These are phyloP conservation scores for Aquatica leii DNA, from an alignment of 2,888 invertebrate species.

Conservation along the genomic window DNA sequence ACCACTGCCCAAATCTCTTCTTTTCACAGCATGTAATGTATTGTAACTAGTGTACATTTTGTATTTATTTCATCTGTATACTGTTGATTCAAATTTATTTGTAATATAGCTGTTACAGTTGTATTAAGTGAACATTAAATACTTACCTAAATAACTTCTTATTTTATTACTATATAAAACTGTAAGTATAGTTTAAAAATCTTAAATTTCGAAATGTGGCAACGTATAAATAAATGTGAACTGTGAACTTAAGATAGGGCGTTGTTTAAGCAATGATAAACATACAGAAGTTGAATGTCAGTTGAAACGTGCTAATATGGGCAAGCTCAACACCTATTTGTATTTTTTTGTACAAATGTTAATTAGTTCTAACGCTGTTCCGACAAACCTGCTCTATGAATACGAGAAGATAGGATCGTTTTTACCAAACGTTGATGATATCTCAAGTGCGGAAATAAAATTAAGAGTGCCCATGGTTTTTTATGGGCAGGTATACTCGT, in stretches of 20 bases:
- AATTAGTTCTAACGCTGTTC: slow-evolving; percentile 51
- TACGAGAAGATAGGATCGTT: slow-evolving; percentile 65
- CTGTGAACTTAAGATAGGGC: slow-evolving; percentile 46
- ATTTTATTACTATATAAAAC: slow-evolving; percentile 10
- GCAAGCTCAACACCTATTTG: slow-evolving; percentile 61
- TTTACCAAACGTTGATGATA: slow-evolving; percentile 67
- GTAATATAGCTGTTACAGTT: slow-evolving; percentile 61
- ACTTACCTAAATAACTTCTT: slow-evolving; percentile 35
- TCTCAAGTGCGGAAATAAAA: slow-evolving; percentile 70
- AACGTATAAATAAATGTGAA: slow-evolving; percentile 47
- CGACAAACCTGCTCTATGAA: slow-evolving; percentile 68
- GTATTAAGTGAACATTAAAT: slow-evolving; percentile 55
- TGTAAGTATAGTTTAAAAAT: slow-evolving; percentile 3
- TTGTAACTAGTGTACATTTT: slow-evolving; percentile 39
- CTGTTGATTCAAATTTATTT: slow-evolving; percentile 54
- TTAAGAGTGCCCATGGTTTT: slow-evolving; percentile 80
- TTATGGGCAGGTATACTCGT: slow-evolving; percentile 78
- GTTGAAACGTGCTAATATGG: slow-evolving; percentile 40
- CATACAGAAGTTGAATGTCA: slow-evolving; percentile 27
- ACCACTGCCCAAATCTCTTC: slow-evolving; percentile 26
- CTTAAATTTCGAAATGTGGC: slow-evolving; percentile 40
- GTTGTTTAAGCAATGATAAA: slow-evolving; percentile 32
- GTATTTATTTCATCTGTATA: slow-evolving; percentile 58
- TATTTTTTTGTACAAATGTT: slow-evolving; percentile 45
- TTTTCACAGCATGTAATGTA: slow-evolving; percentile 33